Conservation (phyloP, 92 coral and sea anemone genomes). For the Galaxea fascicularis region DNA sequence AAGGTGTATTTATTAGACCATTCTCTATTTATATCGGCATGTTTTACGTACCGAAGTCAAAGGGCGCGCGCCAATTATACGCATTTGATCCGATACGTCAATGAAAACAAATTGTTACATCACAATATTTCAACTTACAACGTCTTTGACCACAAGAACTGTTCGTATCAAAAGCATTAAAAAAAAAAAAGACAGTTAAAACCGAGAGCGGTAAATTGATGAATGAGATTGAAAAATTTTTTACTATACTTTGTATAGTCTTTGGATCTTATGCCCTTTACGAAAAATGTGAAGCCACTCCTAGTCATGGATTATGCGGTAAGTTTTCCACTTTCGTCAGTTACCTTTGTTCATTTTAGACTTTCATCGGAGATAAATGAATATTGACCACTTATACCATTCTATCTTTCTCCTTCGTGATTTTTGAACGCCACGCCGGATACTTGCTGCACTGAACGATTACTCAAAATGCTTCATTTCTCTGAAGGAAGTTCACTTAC, state of each 20-base stretch:
- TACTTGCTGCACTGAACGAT: too few species aligned
- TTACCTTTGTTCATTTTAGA: too few species aligned
- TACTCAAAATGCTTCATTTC: too few species aligned
- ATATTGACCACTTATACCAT: not conserved
- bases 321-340: not conserved
- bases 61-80: not conserved
- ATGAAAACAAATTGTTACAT: not conserved
- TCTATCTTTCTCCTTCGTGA: too few species aligned
- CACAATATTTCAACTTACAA: not conserved
- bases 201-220: not conserved
- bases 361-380: not conserved
- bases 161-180: not conserved
- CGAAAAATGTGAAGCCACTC: conserved; percentile 24
- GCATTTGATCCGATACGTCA: not conserved
- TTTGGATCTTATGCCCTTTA: not conserved
- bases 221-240: conserved; percentile 34
- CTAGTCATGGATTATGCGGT: conserved; percentile 12
- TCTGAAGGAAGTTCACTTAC: too few species aligned
- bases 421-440: too few species aligned
- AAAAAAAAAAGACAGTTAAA: not conserved
- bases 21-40: not conserved
- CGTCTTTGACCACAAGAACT: not conserved
- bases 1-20: too few species aligned
- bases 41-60: not conserved
- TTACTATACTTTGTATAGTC: not conserved